Evolutionary conservation across 2,113 vertebrate species (phyloP).

Genomic region (Pseudopodoces humilis): DNA sequence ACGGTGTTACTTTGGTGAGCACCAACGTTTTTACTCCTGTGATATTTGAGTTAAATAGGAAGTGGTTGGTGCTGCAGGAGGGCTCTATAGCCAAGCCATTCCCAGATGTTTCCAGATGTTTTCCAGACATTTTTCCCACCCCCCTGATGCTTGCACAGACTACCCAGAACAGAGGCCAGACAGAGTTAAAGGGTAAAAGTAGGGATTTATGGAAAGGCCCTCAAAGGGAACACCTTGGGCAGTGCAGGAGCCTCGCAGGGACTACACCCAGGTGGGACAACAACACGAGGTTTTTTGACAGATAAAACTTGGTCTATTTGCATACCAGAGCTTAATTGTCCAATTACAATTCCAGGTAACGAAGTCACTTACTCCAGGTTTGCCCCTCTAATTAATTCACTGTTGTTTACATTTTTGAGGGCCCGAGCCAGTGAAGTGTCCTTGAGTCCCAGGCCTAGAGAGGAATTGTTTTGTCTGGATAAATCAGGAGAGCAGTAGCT

Average conservation of each 20-base stretch:
- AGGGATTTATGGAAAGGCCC: neutral
- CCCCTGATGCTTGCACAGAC: neutral
- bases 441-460: neutral
- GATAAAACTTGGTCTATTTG: neutral
- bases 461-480: no score
- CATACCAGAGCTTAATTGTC: neutral
- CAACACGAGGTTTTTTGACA: neutral
- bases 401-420: fast-evolving
- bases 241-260: neutral
- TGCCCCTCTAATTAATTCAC: neutral
- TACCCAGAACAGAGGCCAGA: neutral
- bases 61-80: neutral
- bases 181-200: no score
- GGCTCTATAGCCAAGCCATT: neutral
- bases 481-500: neutral
- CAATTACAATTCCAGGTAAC: neutral
- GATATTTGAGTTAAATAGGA: fast-evolving
- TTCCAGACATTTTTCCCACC: neutral
- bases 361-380: neutral
- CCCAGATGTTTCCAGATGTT: neutral
- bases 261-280: no score
- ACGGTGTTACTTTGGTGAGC: neutral
- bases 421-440: neutral
- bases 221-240: neutral
- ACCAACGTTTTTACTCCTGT: fast-evolving